A percentile compares a stretch with the other conserved stretches of the same genome.
Conservation (phyloP, 2,113 vertebrate genomes). For the Mugil cephalus region DNA sequence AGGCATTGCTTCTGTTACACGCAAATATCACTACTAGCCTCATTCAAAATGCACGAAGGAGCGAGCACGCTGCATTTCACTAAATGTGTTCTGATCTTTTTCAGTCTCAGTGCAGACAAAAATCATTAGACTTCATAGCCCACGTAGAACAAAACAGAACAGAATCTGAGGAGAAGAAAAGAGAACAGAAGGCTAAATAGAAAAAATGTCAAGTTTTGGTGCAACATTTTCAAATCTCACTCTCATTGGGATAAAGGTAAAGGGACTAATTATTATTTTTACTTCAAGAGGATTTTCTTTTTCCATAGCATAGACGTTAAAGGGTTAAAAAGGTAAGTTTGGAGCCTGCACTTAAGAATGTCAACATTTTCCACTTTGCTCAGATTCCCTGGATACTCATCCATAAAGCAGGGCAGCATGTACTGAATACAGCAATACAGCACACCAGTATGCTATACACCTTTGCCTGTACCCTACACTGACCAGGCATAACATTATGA, state of each 20-base stretch:
- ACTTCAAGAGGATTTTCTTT: too few species aligned
- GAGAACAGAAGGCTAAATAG: neutral
- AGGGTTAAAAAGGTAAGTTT: neutral
- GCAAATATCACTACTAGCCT: conserved; percentile 86
- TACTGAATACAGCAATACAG: conserved; percentile 23
- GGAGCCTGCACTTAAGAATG: conserved; percentile 11
- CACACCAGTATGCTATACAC: neutral
- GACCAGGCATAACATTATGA: too few species aligned
- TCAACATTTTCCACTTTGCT: conserved; percentile 37
- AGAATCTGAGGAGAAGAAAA: neutral
- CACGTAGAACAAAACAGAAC: neutral
- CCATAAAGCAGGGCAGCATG: neutral
- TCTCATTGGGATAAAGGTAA: too few species aligned
- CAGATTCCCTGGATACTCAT: conserved; percentile 15
- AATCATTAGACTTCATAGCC: conserved; percentile 13
- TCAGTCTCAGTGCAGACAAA: conserved; percentile 48
- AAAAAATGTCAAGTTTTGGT: too few species aligned
- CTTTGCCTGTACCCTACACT: too few species aligned
- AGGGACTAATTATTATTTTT: too few species aligned
- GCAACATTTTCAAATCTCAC: too few species aligned
- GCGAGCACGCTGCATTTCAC: conserved; percentile 75
- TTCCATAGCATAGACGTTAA: too few species aligned
- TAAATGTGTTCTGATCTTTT: conserved; percentile 51
- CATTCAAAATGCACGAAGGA: conserved; percentile 78
- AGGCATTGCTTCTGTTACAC: conserved; percentile 89